Evolutionary conservation across 2,797 vertebrate genomes (phyloP).

Genomic region (Antennarius maculatus): DNA sequence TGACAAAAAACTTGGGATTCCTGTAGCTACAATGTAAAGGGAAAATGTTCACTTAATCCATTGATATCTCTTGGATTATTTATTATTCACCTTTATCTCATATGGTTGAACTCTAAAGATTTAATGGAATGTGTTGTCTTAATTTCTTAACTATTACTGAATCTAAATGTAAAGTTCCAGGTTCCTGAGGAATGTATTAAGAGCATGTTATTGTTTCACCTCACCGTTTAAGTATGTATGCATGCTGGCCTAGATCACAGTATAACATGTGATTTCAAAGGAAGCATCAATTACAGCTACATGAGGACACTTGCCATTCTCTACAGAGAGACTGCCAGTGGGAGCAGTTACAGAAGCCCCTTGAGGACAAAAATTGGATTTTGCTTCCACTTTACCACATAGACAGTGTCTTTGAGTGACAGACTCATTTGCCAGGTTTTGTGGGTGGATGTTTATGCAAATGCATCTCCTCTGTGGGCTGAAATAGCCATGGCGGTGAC

Average conservation of each 20-base stretch:
- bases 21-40: background rate
- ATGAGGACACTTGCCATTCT: conserved; percentile 51
- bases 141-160: background rate
- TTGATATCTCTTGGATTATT: background rate
- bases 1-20: conserved; percentile 8
- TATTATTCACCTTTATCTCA: conserved; percentile 8
- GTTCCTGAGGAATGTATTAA: background rate
- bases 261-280: conserved; percentile 49
- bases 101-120: conserved; percentile 4
- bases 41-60: background rate
- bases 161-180: background rate
- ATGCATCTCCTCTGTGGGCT: conserved; percentile 75
- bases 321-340: conserved; percentile 50
- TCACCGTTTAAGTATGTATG: conserved; percentile 23
- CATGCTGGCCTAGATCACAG: conserved; percentile 41
- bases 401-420: conserved; percentile 79
- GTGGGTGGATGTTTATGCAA: conserved; percentile 84
- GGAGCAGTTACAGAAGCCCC: conserved; percentile 56
- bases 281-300: conserved; percentile 56
- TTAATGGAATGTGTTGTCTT: background rate
- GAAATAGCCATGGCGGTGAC: conserved; percentile 78
- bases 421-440: conserved; percentile 82
- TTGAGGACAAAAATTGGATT: conserved; percentile 61
- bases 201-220: conserved; percentile 7
- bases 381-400: conserved; percentile 72